phyloP scores from a whole-genome alignment of 2,797 vertebrate species.

The Xerus rutilus region DNA sequence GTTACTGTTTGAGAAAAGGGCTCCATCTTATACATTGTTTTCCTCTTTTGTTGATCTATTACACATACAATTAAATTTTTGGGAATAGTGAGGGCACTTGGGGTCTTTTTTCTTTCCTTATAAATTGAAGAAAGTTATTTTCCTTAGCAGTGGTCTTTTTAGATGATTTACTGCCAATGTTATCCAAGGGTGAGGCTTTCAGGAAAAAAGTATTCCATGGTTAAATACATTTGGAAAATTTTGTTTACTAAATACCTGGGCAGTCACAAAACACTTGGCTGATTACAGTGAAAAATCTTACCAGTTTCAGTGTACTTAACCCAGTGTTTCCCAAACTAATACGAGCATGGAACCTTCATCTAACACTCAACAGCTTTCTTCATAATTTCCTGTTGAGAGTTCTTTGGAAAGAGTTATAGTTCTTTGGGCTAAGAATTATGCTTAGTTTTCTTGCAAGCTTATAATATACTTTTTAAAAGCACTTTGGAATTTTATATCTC shows the following conservation, averaged over 20 bases:
- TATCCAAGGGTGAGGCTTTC: slow-evolving; percentile 38
- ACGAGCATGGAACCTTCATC: neutral
- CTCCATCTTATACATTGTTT: neutral
- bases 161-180: neutral
- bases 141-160: slow-evolving; percentile 42
- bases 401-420: slow-evolving; percentile 26
- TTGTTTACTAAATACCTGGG: slow-evolving; percentile 45
- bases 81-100: neutral
- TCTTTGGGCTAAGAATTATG: slow-evolving; percentile 32
- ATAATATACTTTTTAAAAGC: slow-evolving; percentile 53
- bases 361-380: neutral
- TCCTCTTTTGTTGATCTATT: neutral
- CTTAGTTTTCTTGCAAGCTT: slow-evolving; percentile 50
- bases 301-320: neutral
- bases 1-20: neutral
- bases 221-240: slow-evolving; percentile 60
- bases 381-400: neutral
- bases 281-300: slow-evolving; percentile 35
- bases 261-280: slow-evolving; percentile 40
- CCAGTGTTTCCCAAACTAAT: neutral
- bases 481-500: slow-evolving; percentile 50
- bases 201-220: neutral
- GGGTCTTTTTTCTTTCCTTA: neutral
- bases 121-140: slow-evolving; percentile 51
- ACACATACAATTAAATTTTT: neutral